These are phyloP conservation scores for Trichechus manatus DNA, from an alignment of 2,113 vertebrate genomes.

Conservation along the genomic window DNA sequence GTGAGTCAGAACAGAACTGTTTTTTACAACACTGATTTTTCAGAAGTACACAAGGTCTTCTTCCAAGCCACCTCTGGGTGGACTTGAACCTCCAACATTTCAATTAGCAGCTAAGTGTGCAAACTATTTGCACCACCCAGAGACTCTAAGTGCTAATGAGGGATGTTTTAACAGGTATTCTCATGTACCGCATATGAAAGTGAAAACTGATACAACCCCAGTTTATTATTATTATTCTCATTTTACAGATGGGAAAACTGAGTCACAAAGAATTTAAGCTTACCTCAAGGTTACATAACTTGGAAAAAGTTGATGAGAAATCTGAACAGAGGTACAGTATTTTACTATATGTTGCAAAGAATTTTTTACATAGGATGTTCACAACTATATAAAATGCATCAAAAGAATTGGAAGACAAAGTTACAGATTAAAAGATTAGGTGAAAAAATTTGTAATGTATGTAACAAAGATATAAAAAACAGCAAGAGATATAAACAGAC, in stretches of 20 bases:
- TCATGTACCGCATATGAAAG: background rate
- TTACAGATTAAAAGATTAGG: background rate
- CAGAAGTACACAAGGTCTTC: too few species aligned
- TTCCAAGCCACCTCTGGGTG: too few species aligned
- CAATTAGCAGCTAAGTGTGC: too few species aligned
- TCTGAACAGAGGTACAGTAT: background rate
- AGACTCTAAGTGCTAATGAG: too few species aligned
- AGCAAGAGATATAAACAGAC: background rate
- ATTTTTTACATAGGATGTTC: background rate
- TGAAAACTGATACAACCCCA: slow-evolving; percentile 10
- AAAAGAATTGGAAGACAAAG: background rate
- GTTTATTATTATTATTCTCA: background rate
- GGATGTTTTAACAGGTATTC: slow-evolving; percentile 13
- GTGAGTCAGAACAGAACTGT: too few species aligned
- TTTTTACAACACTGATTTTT: too few species aligned
- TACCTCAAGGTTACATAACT: background rate
- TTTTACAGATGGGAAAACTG: too few species aligned
- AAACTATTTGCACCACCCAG: too few species aligned
- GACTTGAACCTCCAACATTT: too few species aligned
- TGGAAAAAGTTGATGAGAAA: background rate
- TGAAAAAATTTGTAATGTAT: background rate
- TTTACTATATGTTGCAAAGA: background rate
- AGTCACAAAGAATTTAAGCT: background rate
- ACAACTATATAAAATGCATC: background rate
- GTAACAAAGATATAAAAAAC: background rate